Conservation (phyloP, 2,888 invertebrate genomes). For the Cataglyphis altisquamis region DNA sequence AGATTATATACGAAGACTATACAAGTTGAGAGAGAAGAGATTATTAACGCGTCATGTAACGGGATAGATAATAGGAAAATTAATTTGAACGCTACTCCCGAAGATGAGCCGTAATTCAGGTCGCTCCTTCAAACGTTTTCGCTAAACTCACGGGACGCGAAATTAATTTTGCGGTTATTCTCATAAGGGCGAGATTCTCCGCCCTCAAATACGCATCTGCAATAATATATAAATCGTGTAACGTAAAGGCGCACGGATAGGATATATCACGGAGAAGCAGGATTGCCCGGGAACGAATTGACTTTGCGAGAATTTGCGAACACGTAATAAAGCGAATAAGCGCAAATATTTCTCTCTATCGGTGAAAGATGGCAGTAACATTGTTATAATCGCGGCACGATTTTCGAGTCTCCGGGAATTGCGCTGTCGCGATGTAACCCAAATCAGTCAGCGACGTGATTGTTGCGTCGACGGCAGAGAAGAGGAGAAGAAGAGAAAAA, state of each 20-base stretch:
- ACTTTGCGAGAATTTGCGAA: neutral
- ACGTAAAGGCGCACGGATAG: neutral
- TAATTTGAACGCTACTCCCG: constrained; percentile 39
- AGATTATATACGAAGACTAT: neutral
- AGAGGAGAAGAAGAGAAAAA: constrained; percentile 3
- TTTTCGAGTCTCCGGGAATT: constrained; percentile 14
- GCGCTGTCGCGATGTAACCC: constrained; percentile 64
- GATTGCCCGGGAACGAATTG: neutral
- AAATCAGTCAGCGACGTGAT: constrained; percentile 72
- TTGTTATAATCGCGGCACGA: neutral
- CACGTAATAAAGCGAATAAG: constrained; percentile 59
- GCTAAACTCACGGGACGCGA: constrained; percentile 55
- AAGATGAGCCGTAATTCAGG: constrained; percentile 39
- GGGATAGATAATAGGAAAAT: constrained; percentile 17
- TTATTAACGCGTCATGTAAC: constrained; percentile 16
- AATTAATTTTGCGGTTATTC: constrained; percentile 69
- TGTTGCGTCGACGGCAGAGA: constrained; percentile 66
- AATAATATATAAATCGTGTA: constrained; percentile 1
- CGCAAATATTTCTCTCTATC: constrained; percentile 45
- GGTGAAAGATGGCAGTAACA: constrained; percentile 4
- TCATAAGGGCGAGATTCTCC: neutral
- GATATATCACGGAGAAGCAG: neutral
- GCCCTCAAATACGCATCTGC: neutral
- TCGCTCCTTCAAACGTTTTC: constrained; percentile 39
- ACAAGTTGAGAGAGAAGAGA: neutral